phyloP scores from a whole-genome alignment of 2,888 invertebrate species.

The Listrodromus nycthemerus region DNA sequence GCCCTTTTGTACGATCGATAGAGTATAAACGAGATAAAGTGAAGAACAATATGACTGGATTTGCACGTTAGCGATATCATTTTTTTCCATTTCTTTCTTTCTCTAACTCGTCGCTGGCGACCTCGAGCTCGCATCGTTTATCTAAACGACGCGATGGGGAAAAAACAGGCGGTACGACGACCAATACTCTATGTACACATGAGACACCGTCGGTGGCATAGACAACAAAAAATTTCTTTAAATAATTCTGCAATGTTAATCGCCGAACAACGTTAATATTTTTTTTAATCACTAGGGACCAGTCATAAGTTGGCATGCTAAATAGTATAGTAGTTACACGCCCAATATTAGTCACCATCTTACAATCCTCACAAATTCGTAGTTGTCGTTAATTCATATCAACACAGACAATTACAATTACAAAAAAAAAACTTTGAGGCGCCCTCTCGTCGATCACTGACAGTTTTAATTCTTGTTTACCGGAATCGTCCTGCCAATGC shows the following conservation, averaged over 20 bases:
- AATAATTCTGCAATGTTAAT: conserved; percentile 16
- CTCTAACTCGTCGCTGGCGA: conserved; percentile 10
- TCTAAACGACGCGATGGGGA: not conserved
- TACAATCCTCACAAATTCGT: conserved; percentile 50
- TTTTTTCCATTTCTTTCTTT: conserved; percentile 22
- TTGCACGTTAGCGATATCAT: conserved; percentile 16
- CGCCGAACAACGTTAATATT: no score
- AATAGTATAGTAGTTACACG: conserved; percentile 80
- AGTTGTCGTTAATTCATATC: conserved; percentile 64
- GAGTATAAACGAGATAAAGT: conserved; percentile 25
- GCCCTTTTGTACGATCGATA: conserved; percentile 57
- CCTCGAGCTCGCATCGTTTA: not conserved
- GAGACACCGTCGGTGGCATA: conserved; percentile 32
- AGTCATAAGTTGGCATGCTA: conserved; percentile 81
- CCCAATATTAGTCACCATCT: conserved; percentile 71
- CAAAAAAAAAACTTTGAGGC: conserved; percentile 48
- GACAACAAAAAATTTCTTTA: not conserved
- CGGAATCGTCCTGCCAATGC: conserved; percentile 76
- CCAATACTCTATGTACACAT: conserved; percentile 33
- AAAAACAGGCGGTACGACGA: conserved; percentile 4
- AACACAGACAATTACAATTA: conserved; percentile 67
- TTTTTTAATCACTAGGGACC: conserved; percentile 77
- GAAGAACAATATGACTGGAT: conserved; percentile 42
- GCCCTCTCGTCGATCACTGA: conserved; percentile 64
- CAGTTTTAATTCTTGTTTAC: conserved; percentile 77